Evolutionary conservation across 2,888 invertebrate species (phyloP).

Genomic region (Smittia aterrima): DNA sequence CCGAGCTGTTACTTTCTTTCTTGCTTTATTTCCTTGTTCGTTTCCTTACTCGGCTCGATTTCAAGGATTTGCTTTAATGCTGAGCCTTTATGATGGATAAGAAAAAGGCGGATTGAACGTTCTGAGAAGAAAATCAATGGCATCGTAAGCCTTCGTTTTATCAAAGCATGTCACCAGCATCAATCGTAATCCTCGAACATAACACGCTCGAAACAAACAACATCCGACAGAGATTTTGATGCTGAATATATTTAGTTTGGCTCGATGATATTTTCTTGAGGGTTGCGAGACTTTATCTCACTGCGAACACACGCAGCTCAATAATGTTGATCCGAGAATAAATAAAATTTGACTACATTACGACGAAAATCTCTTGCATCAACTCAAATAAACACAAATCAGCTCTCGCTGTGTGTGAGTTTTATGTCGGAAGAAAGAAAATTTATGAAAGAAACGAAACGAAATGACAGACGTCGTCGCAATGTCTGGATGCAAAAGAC

Average conservation of each 20-base stretch:
- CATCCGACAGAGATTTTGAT: neutral
- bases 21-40: neutral
- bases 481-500: conserved; percentile 22
- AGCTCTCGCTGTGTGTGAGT: neutral
- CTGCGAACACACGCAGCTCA: neutral
- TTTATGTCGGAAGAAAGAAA: neutral
- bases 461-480: conserved; percentile 21
- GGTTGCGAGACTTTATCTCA: neutral
- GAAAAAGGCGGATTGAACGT: neutral
- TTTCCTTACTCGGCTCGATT: neutral
- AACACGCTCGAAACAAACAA: neutral
- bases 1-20: neutral
- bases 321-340: neutral
- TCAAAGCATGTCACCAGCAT: neutral
- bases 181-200: neutral
- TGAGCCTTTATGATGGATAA: neutral
- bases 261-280: neutral
- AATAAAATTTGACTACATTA: conserved; percentile 20
- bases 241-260: neutral
- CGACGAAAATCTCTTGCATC: neutral
- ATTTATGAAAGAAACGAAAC: neutral
- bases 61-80: no score
- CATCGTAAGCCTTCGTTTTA: neutral
- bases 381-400: neutral
- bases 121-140: neutral